A percentile compares a stretch with the other conserved stretches of the same genome.
Evolutionary conservation across 1,140 invertebrate genomes (phyloP).

Genomic region (Zelostemma sp.): DNA sequence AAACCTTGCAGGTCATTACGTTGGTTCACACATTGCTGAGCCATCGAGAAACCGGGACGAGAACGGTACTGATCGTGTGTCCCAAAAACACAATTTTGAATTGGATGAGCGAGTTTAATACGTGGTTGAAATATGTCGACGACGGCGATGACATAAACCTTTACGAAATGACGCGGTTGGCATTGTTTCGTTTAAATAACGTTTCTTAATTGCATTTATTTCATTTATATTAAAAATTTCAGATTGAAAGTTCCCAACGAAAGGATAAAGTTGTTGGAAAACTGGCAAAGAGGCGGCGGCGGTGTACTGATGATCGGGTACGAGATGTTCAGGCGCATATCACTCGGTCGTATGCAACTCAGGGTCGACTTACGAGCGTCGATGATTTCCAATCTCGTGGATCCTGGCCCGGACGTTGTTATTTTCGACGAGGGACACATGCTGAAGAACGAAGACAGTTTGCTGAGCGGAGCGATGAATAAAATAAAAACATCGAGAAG

Average conservation of each 20-base stretch:
- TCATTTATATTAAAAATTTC: slow-evolving; percentile 21
- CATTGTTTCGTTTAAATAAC: not conserved
- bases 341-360: slow-evolving; percentile 51
- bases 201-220: slow-evolving; percentile 15
- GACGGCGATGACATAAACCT: slow-evolving; percentile 77
- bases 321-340: slow-evolving; percentile 80
- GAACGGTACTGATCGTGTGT: slow-evolving; percentile 89
- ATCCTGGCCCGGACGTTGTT: slow-evolving; percentile 85
- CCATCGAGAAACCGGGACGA: slow-evolving; percentile 77
- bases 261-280: slow-evolving; percentile 77
- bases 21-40: slow-evolving; percentile 90
- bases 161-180: slow-evolving; percentile 82
- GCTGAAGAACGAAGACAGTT: slow-evolving; percentile 90
- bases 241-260: slow-evolving; percentile 74
- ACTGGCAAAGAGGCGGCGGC: slow-evolving; percentile 88
- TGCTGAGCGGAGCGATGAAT: slow-evolving; percentile 85
- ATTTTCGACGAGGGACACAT: slow-evolving; percentile 79
- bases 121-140: slow-evolving; percentile 81
- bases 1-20: slow-evolving; percentile 85
- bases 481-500: slow-evolving; percentile 81
- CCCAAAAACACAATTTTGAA: slow-evolving; percentile 96
- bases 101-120: slow-evolving; percentile 94
- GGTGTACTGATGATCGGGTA: slow-evolving; percentile 92
- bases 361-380: slow-evolving; percentile 74
- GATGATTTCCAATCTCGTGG: slow-evolving; percentile 76